Base-by-base conservation (phyloP, 2,113 vertebrate genomes). In the Gymnogyps californianus region DNA sequence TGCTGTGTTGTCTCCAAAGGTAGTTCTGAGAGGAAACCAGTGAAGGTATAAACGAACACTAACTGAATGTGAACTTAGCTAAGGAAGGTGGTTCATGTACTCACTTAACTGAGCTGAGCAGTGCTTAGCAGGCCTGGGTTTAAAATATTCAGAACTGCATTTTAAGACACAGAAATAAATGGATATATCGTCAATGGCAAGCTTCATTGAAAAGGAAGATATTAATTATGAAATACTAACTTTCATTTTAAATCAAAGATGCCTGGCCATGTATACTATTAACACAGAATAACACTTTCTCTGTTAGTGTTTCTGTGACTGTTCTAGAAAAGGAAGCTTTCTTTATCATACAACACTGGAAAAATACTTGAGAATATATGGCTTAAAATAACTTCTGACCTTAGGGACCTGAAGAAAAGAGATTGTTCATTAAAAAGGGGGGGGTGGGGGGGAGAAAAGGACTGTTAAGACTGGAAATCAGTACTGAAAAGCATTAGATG, bases 361-460 rank as follows among this genome's bases (percentile, higher is more conserved):
- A 76, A 55, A 58, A 29, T 40, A 49, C 18, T 79, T 24, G 28
- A 70, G 40, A 64, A 54, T 36, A 24, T 29, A 11, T 38, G 16
- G 8, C 10, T 74, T 67, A 62, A 87, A 86, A 79, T 69, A 64
- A 34, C 55, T 52, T 80, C 29, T 61, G 44, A 87, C 15, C 40
- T 26, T 42, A 49, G 55, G 11, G 10, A 49, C 25, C 11, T 62
- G 47, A 69, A 75, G 20, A 75, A 61, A 29, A 83, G 36, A 74
- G n/a, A 64, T 7, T 34, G 8, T 13, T 51, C 16, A 44, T 42
- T 62, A 22, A n/a, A 71, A 54, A 26, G 4, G 6, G 4, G 2
- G 9, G 9, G 6, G 5, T 5, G 5, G 2, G 14, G 17, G 5
- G 4, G 6, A 29, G 46, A 21, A 24, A 15, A 59, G 11, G 13